A percentile compares a stretch with the other conserved stretches of the same genome.
These are phyloP conservation scores for Martes flavigula DNA, from an alignment of 2,797 vertebrate species.

Conservation along the genomic window DNA sequence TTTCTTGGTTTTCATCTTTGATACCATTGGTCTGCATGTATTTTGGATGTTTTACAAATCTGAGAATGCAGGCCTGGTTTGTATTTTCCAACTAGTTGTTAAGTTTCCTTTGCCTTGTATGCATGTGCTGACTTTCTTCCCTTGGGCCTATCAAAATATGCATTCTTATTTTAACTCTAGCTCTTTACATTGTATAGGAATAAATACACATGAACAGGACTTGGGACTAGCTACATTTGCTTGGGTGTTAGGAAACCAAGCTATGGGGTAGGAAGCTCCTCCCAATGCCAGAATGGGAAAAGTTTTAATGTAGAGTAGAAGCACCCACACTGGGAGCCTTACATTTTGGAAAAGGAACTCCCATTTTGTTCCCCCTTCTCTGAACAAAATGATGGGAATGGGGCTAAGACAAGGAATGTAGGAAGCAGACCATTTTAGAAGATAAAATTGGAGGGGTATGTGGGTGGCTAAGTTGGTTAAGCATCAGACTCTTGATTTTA, in stretches of 20 bases:
- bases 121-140: background rate
- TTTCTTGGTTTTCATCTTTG: background rate
- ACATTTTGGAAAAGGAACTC: background rate
- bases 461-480: background rate
- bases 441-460: background rate
- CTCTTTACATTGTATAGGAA: background rate
- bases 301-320: background rate
- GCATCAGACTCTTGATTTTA: background rate
- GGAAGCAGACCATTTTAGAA: background rate
- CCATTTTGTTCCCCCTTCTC: background rate
- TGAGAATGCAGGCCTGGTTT: background rate
- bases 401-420: background rate
- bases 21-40: background rate
- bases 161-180: background rate
- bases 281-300: background rate
- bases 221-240: background rate
- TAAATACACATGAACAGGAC: background rate
- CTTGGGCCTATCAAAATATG: background rate
- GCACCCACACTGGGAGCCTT: background rate
- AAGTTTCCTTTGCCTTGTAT: background rate
- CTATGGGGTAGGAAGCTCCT: background rate
- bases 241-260: background rate
- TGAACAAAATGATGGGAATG: background rate
- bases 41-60: background rate
- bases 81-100: background rate